phyloP scores from a whole-genome alignment of 2,888 invertebrate species.

The Cacoxenus indagator region DNA sequence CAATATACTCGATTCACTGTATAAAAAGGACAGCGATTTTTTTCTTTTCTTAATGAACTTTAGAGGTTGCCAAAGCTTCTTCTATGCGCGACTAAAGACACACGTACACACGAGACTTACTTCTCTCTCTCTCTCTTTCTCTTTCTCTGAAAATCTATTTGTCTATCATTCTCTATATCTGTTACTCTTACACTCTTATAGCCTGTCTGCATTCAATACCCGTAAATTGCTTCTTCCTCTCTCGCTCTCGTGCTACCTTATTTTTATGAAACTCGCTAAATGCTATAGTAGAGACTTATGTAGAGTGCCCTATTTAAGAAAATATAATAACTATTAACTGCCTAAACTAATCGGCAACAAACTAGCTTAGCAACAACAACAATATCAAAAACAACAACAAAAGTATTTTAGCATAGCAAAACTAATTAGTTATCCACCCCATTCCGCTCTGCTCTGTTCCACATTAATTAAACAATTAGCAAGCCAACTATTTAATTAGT shows the following conservation, averaged over 20 bases:
- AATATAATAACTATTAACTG: neutral
- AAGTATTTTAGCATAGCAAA: neutral
- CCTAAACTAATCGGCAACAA: neutral
- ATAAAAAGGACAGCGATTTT: slow-evolving; percentile 25
- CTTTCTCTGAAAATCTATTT: neutral
- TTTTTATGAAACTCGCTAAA: neutral
- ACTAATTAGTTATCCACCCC: neutral
- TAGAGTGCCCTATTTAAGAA: neutral
- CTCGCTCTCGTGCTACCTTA: neutral
- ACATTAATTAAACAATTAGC: neutral
- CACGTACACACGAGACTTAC: neutral
- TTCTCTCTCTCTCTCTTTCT: neutral
- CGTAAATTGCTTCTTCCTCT: neutral
- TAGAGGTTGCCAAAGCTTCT: slow-evolving; percentile 66
- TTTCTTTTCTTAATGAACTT: slow-evolving; percentile 31
- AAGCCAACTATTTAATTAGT: slow-evolving; percentile 4
- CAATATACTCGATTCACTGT: neutral
- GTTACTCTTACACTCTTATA: neutral
- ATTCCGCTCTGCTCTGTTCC: neutral
- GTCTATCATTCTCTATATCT: neutral
- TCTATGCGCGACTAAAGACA: slow-evolving; percentile 48
- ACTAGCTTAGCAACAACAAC: neutral
- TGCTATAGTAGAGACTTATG: neutral
- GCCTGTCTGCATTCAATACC: neutral
- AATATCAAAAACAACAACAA: neutral